Evolutionary conservation across 2,888 invertebrate genomes (phyloP), one percentile per base, ranked within the genome.

Genomic region (Stegophylla sp.): DNA sequence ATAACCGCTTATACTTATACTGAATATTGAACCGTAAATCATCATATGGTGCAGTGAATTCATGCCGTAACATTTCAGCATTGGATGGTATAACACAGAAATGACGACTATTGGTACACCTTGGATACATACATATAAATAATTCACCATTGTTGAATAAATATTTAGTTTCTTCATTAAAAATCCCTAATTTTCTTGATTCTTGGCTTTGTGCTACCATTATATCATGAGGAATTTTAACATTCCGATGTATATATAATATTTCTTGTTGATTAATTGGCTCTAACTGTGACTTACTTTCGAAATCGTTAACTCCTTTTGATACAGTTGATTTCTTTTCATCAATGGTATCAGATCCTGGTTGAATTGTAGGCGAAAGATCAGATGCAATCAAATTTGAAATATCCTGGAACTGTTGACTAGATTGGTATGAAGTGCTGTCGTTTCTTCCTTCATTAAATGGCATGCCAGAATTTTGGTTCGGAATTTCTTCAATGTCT

Each of bases 31-130:
- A 79, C 48, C 79, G 79, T 28, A 79, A 71, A 9, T 71, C 69
- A 63, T 79, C 79, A 61, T 71, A 79, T 2, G 69, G 79, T 61
- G 71, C 79, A 20, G 79, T 79, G n/a, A 79, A 79, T 20, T 79
- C 79, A 34, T 79, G 79, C 7, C 79, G 59, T 7, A 79, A 23
- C 59, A 61, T 59, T 51, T 79, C 79, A 12, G 69, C 79, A 41
- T 61, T 71, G 0, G 69, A 69, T 28, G 69, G 79, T 59, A 69
- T 71, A 9, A 79, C 69, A 51, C 69, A 71, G 26, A 69, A 79
- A 71, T 79, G 79, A 23, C 51, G 34, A 9, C 34, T 51, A 10
- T 79, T 71, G 4, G 51, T 41, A 59, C 79, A 79, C 41, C 71
- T 61, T 13, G 79, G 61, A 48, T 63, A 71, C 69, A 79, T 71